These are phyloP conservation scores for Orchestes rusci DNA, from an alignment of 2,888 invertebrate species.

Conservation along the genomic window DNA sequence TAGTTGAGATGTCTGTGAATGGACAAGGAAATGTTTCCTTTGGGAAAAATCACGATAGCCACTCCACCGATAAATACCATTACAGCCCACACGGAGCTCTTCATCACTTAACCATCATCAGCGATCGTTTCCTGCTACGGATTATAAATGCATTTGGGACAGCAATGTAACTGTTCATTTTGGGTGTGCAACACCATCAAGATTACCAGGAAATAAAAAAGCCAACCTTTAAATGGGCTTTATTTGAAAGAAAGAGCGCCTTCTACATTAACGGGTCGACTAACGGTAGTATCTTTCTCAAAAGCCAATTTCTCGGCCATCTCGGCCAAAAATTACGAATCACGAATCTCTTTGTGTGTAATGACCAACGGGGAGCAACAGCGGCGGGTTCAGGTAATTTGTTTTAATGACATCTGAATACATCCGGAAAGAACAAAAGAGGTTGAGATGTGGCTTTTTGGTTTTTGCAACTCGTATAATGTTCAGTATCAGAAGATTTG, in stretches of 20 bases:
- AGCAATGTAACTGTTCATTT: slow-evolving; percentile 21
- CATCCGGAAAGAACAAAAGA: neutral
- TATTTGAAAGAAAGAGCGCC: slow-evolving; percentile 21
- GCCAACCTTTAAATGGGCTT: slow-evolving; percentile 14
- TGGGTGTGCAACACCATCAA: slow-evolving; percentile 19
- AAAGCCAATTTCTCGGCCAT: slow-evolving; percentile 23
- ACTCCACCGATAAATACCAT: no score
- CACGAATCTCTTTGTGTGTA: slow-evolving; percentile 22
- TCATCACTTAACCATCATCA: slow-evolving; percentile 6
- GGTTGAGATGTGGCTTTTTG: no score
- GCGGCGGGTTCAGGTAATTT: no score
- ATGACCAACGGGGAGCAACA: no score
- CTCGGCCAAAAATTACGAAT: slow-evolving; percentile 24
- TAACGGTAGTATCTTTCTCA: slow-evolving; percentile 26
- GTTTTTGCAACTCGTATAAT: no score
- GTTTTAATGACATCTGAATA: no score
- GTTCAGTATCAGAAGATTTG: no score
- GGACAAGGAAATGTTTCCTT: no score
- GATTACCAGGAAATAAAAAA: slow-evolving; percentile 17
- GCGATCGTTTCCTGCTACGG: slow-evolving; percentile 14
- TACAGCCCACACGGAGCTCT: slow-evolving; percentile 6
- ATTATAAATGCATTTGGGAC: slow-evolving; percentile 21
- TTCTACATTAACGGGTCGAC: slow-evolving; percentile 21
- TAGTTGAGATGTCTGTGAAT: no score
- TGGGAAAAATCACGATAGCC: no score